Percentiles rank a stretch among this genome's conserved stretches.
Conservation (phyloP, 2,888 invertebrate species). For the Papilio gigon region DNA sequence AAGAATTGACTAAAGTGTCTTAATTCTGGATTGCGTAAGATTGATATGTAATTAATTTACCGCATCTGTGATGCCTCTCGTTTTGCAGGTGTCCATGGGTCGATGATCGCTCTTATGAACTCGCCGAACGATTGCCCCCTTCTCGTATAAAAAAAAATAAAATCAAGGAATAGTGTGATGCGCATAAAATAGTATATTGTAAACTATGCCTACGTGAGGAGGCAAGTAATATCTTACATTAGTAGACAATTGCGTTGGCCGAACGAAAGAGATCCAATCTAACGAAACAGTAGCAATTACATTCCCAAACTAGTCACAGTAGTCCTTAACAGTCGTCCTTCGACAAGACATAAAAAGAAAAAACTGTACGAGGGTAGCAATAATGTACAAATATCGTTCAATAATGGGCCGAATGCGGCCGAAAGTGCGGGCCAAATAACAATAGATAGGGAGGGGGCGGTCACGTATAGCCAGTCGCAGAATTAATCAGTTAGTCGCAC, state of each 20-base stretch:
- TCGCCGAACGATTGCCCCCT: background rate
- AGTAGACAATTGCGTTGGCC: slow-evolving; percentile 62
- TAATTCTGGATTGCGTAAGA: background rate
- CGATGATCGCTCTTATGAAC: no score
- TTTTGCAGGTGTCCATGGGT: no score
- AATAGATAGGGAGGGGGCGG: slow-evolving; percentile 64
- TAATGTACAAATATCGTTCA: slow-evolving; percentile 77
- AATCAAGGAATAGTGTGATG: background rate
- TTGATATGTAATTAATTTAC: no score
- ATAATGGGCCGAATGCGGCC: slow-evolving; percentile 68
- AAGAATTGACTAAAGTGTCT: background rate
- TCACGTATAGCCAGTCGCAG: slow-evolving; percentile 72
- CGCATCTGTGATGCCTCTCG: no score
- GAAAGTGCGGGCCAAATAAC: slow-evolving; percentile 75
- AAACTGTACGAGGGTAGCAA: slow-evolving; percentile 58
- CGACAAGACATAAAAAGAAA: slow-evolving; percentile 72
- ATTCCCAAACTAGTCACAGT: slow-evolving; percentile 69
- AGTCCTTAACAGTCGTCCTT: slow-evolving; percentile 67
- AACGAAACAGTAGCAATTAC: slow-evolving; percentile 76
- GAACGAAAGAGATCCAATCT: slow-evolving; percentile 68
- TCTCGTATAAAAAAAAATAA: no score
- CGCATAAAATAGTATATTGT: slow-evolving; percentile 27
- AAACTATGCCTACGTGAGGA: slow-evolving; percentile 25
- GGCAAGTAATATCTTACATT: slow-evolving; percentile 51
- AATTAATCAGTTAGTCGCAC: slow-evolving; percentile 82